Base-by-base conservation (phyloP, 2,888 invertebrate species). In the Diploptera punctata region DNA sequence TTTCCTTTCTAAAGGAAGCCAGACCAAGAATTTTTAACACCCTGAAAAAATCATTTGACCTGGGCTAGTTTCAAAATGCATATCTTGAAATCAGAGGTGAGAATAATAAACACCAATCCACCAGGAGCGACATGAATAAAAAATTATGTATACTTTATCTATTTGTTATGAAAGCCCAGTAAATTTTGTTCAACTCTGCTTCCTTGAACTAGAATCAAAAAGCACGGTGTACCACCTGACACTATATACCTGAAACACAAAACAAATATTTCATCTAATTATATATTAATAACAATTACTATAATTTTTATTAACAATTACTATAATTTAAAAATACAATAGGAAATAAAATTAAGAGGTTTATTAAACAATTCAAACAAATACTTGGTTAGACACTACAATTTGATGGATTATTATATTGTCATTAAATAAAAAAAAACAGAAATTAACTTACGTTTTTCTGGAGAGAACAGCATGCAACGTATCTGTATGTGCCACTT, bases 211-310 rank as follows among this genome's bases (percentile, higher is more conserved):
- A 91, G 78, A 57, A 91, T 80, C 57, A 89, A 85, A 79, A 92
- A 92, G 0, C 87, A 86, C 0, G 91, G 91, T 0, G 90, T 90
- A 0, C 91, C 91, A 0, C 86, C 87, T 78, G 85, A 86, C 21
- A 92, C 81, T 65, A 88, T 82, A 80, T 87, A 90, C 76, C 87
- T 88, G 3, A 4, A 10, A 3, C 13, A n/a, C 44, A 44, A 3
- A 44, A 4, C 13, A 44, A 44, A 16, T 13, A n/a, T n/a, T 4
- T 44, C 4, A 3, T 16, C 4, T 13, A 5, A 10, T 4, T 10
- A 44, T 2, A 4, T 13, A n/a, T 44, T 44, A 3, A 1, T n/a
- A 1, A 44, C 13, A 44, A 1, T 4, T 16, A 44, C 3, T 44
- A n/a, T 3, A n/a, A 44, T 44, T 16, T 44, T 3, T n/a, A 44